A percentile compares a stretch with the other conserved stretches of the same genome.
Evolutionary conservation across 2,113 vertebrate genomes (phyloP).

Genomic region (Platycercus adscitus): DNA sequence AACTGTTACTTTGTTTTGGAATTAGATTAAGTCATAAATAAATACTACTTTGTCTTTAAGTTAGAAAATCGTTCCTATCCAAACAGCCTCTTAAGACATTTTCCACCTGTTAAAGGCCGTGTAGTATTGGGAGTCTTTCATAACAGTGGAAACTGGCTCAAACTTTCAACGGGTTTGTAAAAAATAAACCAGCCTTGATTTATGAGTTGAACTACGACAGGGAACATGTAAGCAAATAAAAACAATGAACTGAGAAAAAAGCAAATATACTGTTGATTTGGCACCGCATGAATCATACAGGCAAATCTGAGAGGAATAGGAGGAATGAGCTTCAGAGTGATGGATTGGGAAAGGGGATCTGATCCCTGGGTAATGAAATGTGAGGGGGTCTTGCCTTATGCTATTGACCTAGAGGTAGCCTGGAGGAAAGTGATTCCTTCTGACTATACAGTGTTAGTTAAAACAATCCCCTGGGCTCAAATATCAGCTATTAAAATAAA

Average conservation of each 20-base stretch:
- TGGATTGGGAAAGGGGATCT: slow-evolving; percentile 62
- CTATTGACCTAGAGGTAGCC: slow-evolving; percentile 72
- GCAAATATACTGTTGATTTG: slow-evolving; percentile 66
- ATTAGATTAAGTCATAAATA: slow-evolving; percentile 68
- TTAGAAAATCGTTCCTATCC: slow-evolving; percentile 47
- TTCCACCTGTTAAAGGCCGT: slow-evolving; percentile 64
- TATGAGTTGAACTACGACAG: slow-evolving; percentile 65
- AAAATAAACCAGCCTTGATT: slow-evolving; percentile 68
- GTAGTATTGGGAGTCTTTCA: slow-evolving; percentile 59
- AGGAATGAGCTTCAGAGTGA: slow-evolving; percentile 33
- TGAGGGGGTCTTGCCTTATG: slow-evolving; percentile 68
- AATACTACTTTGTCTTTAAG: slow-evolving; percentile 63
- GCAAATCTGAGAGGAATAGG: slow-evolving; percentile 39
- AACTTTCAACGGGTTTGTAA: slow-evolving; percentile 62
- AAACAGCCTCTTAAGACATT: slow-evolving; percentile 62
- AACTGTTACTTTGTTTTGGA: slow-evolving; percentile 64
- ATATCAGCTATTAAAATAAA: slow-evolving; percentile 82
- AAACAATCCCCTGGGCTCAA: slow-evolving; percentile 77
- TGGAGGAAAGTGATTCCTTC: slow-evolving; percentile 74
- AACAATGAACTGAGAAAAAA: slow-evolving; percentile 64
- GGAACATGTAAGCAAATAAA: slow-evolving; percentile 74
- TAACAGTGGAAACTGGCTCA: slow-evolving; percentile 64
- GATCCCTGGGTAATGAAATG: slow-evolving; percentile 67
- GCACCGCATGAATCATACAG: slow-evolving; percentile 45
- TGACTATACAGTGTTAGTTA: slow-evolving; percentile 76